Evolutionary conservation across 2,888 invertebrate genomes (phyloP), one percentile per base, ranked within the genome.

Genomic region (Flexamia atlantica): DNA sequence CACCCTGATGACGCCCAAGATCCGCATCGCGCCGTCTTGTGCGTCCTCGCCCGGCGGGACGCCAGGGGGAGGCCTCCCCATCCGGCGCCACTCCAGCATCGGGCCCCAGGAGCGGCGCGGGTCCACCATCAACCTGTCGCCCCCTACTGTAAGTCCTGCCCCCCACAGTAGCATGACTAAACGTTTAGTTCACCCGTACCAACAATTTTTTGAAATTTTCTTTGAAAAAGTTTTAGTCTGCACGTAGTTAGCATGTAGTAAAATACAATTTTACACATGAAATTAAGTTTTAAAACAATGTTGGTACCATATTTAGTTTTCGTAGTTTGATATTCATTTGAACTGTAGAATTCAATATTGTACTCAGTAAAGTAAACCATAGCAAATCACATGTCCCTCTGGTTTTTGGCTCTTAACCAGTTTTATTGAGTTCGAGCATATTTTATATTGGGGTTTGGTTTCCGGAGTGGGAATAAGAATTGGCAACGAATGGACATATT

Each of bases 61-160:
- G 1, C 95, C 96, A 7, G 94, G 94, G 84, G 92, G 95, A 40
- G 96, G 96, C 0, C 91, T 97, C 85, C 97, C 97, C 20, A 95
- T 95, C 46, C 94, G 97, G 81, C 94, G 97, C 30, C 98, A 98
- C 90, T 97, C 97, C 83, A 97, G 97, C 90, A 97, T 97, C 88
- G 97, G 97, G 28, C 96, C 97, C 0, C 97, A 97, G 89, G 97
- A 97, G 89, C 93, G 97, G 86, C 94, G 97, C 82, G 95, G 95
- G 83, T 96, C 96, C 17, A 94, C 95, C 85, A 95, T 95, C 87
- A 97, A 97, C 91, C 92, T 97, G 85, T 97, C 97, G 85, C 97
- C 97, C 87, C 97, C 97, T 87, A 95, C 96, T 92, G 97, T 97
- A 94, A 94, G 94, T 93, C 64, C 5, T 36, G 9, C 36, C 9